Conservation (phyloP, 1,140 invertebrate species). For the Arctopsyche grandis region DNA sequence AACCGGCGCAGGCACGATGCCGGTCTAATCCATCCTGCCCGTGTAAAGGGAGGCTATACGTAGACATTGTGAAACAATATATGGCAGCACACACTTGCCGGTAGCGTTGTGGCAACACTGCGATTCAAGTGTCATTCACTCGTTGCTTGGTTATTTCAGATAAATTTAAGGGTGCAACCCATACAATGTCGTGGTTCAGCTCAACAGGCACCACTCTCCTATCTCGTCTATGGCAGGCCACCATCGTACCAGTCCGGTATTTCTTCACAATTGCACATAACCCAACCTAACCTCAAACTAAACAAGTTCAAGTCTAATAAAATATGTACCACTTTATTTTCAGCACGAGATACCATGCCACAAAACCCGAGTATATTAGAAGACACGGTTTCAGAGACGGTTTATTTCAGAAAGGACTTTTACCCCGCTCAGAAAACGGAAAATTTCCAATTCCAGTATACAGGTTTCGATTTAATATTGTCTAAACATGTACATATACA, state of each 20-base stretch:
- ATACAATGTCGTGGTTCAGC: conserved; percentile 44
- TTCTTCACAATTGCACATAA: neutral
- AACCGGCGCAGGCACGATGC: too few relatives aligned
- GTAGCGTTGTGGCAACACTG: too few relatives aligned
- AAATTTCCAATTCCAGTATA: conserved; percentile 76
- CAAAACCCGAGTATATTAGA: conserved; percentile 70
- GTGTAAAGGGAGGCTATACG: too few relatives aligned
- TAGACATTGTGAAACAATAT: too few relatives aligned
- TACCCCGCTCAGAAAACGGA: conserved; percentile 72
- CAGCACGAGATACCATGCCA: conserved; percentile 72
- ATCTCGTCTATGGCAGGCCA: conserved; percentile 42
- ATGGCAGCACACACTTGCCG: too few relatives aligned
- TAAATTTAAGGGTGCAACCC: too few relatives aligned
- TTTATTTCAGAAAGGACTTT: conserved; percentile 71
- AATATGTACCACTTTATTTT: too few relatives aligned
- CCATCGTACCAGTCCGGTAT: conserved; percentile 41
- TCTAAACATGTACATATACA: neutral
- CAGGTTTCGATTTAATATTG: conserved; percentile 57
- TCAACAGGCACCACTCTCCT: neutral
- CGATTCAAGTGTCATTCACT: too few relatives aligned
- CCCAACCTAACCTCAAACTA: too few relatives aligned
- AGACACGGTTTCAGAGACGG: conserved; percentile 77
- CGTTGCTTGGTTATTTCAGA: too few relatives aligned
- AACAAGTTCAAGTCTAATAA: too few relatives aligned
- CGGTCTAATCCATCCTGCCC: too few relatives aligned